A percentile compares a stretch with the other conserved stretches of the same genome.
Conservation (phyloP, 1,140 invertebrate genomes). For the Bombus pascuorum region DNA sequence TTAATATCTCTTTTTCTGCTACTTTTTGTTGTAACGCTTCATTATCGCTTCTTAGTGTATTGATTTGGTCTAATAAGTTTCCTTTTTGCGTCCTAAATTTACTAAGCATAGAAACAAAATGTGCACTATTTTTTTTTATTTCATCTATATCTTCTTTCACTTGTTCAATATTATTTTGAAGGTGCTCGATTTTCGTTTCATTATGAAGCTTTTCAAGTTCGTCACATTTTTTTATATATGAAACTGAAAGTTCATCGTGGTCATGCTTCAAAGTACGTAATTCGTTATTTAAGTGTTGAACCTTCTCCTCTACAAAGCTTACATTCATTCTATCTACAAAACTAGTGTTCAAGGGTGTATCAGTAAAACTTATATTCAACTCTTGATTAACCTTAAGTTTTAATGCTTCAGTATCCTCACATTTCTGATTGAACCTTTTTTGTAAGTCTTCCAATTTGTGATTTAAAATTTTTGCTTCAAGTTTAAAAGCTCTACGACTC, state of each 20-base stretch:
- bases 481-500: slow-evolving; percentile 63
- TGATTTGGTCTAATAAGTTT: slow-evolving; percentile 39
- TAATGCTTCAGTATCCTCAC: slow-evolving; percentile 63
- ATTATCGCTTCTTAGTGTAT: slow-evolving; percentile 23
- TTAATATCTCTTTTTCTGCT: slow-evolving; percentile 22
- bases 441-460: slow-evolving; percentile 66
- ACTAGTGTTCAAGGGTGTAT: slow-evolving; percentile 43
- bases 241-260: slow-evolving; percentile 33
- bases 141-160: slow-evolving; percentile 43
- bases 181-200: slow-evolving; percentile 28
- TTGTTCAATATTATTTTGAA: slow-evolving; percentile 23
- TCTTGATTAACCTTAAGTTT: slow-evolving; percentile 70
- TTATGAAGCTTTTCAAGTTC: slow-evolving; percentile 46
- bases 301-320: slow-evolving; percentile 45
- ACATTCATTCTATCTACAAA: slow-evolving; percentile 50
- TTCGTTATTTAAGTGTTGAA: slow-evolving; percentile 48
- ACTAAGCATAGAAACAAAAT: background rate
- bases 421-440: slow-evolving; percentile 69
- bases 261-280: slow-evolving; percentile 49
- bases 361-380: slow-evolving; percentile 47
- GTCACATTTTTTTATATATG: slow-evolving; percentile 47
- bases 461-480: slow-evolving; percentile 68
- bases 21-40: slow-evolving; percentile 44
- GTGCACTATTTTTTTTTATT: slow-evolving; percentile 37
- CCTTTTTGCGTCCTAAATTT: slow-evolving; percentile 42